These are phyloP conservation scores for Neoseiulus cucumeris DNA, from an alignment of 1,140 invertebrate genomes.

Conservation along the genomic window DNA sequence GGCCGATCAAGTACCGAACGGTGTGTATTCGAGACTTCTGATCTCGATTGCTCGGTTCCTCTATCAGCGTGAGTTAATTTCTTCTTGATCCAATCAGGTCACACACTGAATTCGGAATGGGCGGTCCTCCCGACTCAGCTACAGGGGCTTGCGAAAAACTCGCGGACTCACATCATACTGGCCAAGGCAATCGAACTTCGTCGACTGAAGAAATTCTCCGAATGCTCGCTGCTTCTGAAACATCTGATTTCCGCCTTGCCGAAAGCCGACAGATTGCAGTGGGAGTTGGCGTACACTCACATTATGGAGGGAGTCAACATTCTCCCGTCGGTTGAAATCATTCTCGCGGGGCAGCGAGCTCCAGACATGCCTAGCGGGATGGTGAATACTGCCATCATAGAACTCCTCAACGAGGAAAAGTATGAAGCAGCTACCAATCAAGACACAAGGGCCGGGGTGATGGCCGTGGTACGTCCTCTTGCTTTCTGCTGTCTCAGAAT, in stretches of 20 bases:
- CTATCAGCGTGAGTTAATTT: neutral
- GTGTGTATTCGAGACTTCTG: neutral
- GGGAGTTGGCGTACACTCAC: neutral
- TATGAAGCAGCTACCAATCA: neutral
- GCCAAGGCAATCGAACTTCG: neutral
- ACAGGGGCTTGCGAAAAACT: neutral
- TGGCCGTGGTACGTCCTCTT: neutral
- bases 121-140: neutral
- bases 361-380: conserved; percentile 1
- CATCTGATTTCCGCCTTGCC: neutral
- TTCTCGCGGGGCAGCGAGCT: neutral
- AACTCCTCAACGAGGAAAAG: neutral
- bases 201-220: neutral
- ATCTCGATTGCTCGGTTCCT: neutral
- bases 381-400: neutral
- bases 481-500: neutral
- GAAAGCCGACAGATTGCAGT: conserved; percentile 3
- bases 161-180: neutral
- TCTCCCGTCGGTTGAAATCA: neutral
- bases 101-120: neutral
- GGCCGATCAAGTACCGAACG: neutral
- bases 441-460: neutral
- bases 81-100: neutral
- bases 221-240: neutral
- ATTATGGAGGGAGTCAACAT: neutral